Percentiles rank a stretch among this genome's conserved stretches.
Conservation (phyloP, 2,113 vertebrate genomes). For the Anguilla japonica region DNA sequence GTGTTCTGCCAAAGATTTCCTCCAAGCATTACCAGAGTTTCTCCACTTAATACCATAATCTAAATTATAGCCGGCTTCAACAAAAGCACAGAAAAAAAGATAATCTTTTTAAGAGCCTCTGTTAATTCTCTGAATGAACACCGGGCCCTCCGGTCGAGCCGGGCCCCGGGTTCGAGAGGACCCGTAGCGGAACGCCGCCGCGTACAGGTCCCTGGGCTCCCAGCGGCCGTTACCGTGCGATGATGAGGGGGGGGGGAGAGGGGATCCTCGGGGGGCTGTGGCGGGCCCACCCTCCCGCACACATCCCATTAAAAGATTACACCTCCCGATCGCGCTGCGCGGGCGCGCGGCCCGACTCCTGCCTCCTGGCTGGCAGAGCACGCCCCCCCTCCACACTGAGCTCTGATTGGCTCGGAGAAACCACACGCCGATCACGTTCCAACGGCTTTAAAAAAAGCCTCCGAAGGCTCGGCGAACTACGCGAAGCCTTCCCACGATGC, state of each 20-base stretch:
- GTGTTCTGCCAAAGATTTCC: slow-evolving; percentile 55
- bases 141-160: not conserved
- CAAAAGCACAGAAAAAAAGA: slow-evolving; percentile 48
- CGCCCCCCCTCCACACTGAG: not conserved
- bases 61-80: slow-evolving; percentile 53
- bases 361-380: no score
- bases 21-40: slow-evolving; percentile 61
- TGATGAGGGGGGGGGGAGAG: slow-evolving; percentile 80
- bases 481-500: not conserved
- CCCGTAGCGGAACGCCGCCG: slow-evolving; percentile 78
- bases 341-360: slow-evolving; percentile 64
- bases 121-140: not conserved
- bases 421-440: no score
- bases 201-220: slow-evolving; percentile 52
- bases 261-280: slow-evolving; percentile 81
- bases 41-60: slow-evolving; percentile 59
- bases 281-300: slow-evolving; percentile 70
- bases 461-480: no score
- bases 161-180: slow-evolving; percentile 69
- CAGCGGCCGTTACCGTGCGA: slow-evolving; percentile 80
- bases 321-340: slow-evolving; percentile 83
- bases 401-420: no score
- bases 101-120: not conserved
- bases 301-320: slow-evolving; percentile 90
- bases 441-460: no score